These are phyloP conservation scores for Microtus montanus DNA, from an alignment of 2,113 vertebrate genomes.

Conservation along the genomic window DNA sequence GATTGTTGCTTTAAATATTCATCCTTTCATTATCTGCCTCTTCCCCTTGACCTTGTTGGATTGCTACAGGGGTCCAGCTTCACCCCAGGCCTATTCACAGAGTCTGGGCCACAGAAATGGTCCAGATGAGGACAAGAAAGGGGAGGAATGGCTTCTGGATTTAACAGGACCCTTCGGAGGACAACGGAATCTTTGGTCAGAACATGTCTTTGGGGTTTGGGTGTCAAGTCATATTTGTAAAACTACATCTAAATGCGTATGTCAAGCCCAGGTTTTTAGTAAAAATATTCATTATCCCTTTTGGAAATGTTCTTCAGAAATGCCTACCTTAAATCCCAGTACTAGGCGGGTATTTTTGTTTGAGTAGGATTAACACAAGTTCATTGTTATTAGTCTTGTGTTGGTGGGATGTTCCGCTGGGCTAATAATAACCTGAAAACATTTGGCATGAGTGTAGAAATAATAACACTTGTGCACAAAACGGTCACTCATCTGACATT, in stretches of 20 bases:
- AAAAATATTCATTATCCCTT: background rate
- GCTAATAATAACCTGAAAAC: background rate
- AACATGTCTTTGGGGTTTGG: background rate
- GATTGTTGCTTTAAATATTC: background rate
- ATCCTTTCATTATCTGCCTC: slow-evolving; percentile 7
- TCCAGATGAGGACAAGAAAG: background rate
- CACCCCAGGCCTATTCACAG: background rate
- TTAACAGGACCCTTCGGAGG: background rate
- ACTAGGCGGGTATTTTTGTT: background rate
- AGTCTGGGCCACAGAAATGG: background rate
- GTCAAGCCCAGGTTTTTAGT: background rate
- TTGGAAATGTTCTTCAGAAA: slow-evolving; percentile 11
- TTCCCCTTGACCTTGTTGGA: background rate
- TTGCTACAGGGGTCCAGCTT: rapidly evolving
- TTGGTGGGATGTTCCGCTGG: background rate
- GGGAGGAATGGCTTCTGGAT: background rate
- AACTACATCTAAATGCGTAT: background rate
- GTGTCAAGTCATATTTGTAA: background rate
- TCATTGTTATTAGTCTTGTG: background rate
- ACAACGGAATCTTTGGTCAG: background rate
- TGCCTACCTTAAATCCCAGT: background rate
- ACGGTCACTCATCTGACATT: background rate
- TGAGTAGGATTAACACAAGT: slow-evolving; percentile 10
- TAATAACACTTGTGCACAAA: background rate
- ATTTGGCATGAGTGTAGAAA: background rate